Conservation (phyloP, 2,113 vertebrate genomes). For the Naja naja region DNA sequence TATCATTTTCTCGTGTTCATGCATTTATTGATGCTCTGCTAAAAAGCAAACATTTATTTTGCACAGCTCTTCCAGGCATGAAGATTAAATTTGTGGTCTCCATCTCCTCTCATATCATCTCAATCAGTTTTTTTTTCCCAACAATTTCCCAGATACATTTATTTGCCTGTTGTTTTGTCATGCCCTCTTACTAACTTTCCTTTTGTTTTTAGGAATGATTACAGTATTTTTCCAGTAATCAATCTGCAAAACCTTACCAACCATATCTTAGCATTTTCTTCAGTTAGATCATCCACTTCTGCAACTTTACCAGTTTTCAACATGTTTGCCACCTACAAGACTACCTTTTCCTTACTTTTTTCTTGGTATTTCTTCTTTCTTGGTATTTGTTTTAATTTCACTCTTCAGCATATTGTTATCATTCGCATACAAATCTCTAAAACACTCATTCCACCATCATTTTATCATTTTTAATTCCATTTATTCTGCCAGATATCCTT, state of each 20-base stretch:
- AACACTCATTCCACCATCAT: background rate
- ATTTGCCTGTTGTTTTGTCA: background rate
- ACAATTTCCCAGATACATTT: background rate
- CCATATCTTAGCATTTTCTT: background rate
- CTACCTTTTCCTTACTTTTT: background rate
- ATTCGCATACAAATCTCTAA: background rate
- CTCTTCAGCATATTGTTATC: background rate
- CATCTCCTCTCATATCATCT: background rate
- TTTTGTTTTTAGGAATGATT: background rate
- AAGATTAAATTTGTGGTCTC: background rate
- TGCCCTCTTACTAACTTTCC: background rate
- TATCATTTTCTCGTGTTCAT: background rate
- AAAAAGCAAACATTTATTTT: background rate
- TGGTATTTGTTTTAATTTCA: background rate
- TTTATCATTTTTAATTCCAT: background rate
- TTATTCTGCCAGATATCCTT: background rate
- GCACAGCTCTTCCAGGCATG: background rate
- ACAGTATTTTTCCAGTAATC: background rate
- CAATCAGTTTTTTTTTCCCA: background rate
- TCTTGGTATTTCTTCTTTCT: background rate
- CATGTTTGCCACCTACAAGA: background rate
- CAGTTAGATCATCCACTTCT: background rate
- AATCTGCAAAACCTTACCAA: background rate
- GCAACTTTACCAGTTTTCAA: background rate
- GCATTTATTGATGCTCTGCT: background rate